Evolutionary conservation across 1,140 invertebrate genomes (phyloP).

Genomic region (Leptopilina boulardi): DNA sequence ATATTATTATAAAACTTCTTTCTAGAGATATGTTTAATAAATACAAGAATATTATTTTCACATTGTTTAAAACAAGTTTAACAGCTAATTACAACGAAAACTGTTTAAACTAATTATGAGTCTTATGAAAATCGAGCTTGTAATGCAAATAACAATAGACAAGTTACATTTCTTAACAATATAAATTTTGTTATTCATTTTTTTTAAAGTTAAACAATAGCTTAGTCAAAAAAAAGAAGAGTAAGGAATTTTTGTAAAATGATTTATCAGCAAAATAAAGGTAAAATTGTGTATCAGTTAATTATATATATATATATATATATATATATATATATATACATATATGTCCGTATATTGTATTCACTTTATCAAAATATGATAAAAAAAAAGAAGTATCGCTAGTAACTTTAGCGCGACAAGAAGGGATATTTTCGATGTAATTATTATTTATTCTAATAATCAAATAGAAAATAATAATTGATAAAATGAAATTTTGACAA

Average conservation of each 20-base stretch:
- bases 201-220: neutral
- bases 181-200: neutral
- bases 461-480: conserved; percentile 5
- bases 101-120: neutral
- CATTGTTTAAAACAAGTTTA: neutral
- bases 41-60: neutral
- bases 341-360: conserved; percentile 1
- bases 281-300: neutral
- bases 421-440: neutral
- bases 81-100: neutral
- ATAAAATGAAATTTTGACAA: conserved; percentile 36
- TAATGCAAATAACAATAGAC: neutral
- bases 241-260: neutral
- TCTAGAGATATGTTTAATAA: no score
- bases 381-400: neutral
- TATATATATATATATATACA: no score
- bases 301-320: no score
- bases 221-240: neutral
- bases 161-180: neutral
- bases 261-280: neutral
- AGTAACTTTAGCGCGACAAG: neutral
- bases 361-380: neutral
- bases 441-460: neutral
- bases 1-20: no score
- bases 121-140: neutral